Conservation (phyloP, 2,888 invertebrate genomes). For the Tetramorium bicarinatum region DNA sequence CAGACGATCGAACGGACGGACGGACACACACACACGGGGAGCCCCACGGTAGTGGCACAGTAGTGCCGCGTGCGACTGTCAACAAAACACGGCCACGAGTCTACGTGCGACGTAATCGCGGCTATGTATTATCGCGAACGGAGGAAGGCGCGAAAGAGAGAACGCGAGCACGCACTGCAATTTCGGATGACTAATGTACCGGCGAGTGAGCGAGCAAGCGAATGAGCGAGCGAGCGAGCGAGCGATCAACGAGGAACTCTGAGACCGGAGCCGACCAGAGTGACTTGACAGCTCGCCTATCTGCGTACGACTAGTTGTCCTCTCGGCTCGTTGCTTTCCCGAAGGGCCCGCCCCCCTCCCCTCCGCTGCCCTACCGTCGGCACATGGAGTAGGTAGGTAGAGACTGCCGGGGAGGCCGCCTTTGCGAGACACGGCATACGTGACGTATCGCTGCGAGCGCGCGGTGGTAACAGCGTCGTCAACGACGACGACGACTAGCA, state of each 20-base stretch:
- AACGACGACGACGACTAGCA: conserved; percentile 32
- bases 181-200: conserved; percentile 51
- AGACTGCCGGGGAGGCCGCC: conserved; percentile 68
- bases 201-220: conserved; percentile 25
- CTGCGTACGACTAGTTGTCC: conserved; percentile 84
- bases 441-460: conserved; percentile 63
- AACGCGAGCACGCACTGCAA: conserved; percentile 60
- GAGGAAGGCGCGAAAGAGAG: conserved; percentile 31
- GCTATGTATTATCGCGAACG: not conserved
- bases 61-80: conserved; percentile 3
- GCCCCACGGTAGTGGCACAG: not conserved
- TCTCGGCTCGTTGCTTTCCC: conserved; percentile 84
- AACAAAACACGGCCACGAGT: conserved; percentile 21
- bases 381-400: conserved; percentile 72
- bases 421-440: conserved; percentile 71
- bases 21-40: conserved; percentile 26
- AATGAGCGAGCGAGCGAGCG: conserved; percentile 27
- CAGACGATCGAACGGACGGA: not conserved
- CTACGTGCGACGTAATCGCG: conserved; percentile 10
- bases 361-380: conserved; percentile 71
- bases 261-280: conserved; percentile 36
- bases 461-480: conserved; percentile 54
- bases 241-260: conserved; percentile 44
- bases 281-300: conserved; percentile 83
- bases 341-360: conserved; percentile 82